Evolutionary conservation across 2,888 invertebrate species (phyloP).

Genomic region (Arctia plantaginis): DNA sequence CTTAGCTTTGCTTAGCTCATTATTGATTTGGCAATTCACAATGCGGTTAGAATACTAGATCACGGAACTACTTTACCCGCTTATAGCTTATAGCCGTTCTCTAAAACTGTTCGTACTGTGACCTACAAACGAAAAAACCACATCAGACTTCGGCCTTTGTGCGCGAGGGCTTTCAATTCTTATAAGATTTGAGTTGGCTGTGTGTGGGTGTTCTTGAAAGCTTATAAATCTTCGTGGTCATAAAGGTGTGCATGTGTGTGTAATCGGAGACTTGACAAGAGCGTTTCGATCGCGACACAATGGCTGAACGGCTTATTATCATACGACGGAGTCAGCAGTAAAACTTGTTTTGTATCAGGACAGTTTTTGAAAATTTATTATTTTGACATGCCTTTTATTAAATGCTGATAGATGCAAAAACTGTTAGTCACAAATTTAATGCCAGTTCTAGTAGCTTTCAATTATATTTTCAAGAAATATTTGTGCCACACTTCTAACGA

Average conservation of each 20-base stretch:
- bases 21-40: slow-evolving; percentile 42
- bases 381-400: slow-evolving; percentile 22
- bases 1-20: slow-evolving; percentile 3
- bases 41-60: slow-evolving; percentile 64
- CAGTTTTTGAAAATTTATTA: slow-evolving; percentile 29
- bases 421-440: neutral
- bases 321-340: slow-evolving; percentile 55
- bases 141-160: slow-evolving; percentile 59
- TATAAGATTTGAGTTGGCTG: slow-evolving; percentile 45
- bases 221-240: slow-evolving; percentile 74
- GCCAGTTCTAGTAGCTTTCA: neutral
- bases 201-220: slow-evolving; percentile 77
- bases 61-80: slow-evolving; percentile 70
- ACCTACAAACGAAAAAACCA: slow-evolving; percentile 80
- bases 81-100: slow-evolving; percentile 47
- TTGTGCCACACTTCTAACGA: slow-evolving; percentile 21
- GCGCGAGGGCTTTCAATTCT: slow-evolving; percentile 57
- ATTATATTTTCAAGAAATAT: neutral
- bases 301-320: slow-evolving; percentile 69
- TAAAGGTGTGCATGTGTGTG: slow-evolving; percentile 59
- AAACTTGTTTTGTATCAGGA: slow-evolving; percentile 49
- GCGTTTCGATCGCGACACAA: slow-evolving; percentile 72
- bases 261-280: slow-evolving; percentile 64
- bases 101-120: slow-evolving; percentile 57
- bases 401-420: neutral